A percentile compares a stretch with the other conserved stretches of the same genome.
These are phyloP conservation scores for Eupithecia subfuscata DNA, from an alignment of 2,888 invertebrate species.

Conservation along the genomic window DNA sequence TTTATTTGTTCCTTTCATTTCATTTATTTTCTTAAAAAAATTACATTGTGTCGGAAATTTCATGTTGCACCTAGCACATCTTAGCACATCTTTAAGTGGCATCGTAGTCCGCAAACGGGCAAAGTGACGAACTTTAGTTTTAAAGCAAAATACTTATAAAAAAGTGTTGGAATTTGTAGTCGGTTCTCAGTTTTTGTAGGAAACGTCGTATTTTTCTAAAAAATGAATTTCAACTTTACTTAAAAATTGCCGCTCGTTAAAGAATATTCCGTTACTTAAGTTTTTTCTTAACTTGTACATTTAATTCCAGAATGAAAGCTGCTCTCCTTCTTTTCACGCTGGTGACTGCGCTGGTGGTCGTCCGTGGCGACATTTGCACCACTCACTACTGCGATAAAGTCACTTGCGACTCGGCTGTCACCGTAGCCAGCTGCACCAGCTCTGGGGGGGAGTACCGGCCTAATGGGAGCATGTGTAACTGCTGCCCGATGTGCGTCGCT, in stretches of 20 bases:
- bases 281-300: not conserved
- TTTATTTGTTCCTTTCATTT: too few relatives aligned
- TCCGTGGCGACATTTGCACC: not conserved
- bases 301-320: constrained; percentile 13
- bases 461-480: not conserved
- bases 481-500: not conserved
- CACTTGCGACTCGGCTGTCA: not conserved
- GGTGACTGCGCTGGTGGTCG: not conserved
- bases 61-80: too few relatives aligned
- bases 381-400: constrained; percentile 1
- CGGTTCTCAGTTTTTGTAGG: too few relatives aligned
- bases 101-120: not conserved
- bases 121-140: not conserved
- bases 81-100: too few relatives aligned
- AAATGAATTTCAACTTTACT: too few relatives aligned
- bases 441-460: not conserved
- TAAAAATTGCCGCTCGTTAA: too few relatives aligned
- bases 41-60: too few relatives aligned
- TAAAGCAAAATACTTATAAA: too few relatives aligned
- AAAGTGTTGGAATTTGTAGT: too few relatives aligned
- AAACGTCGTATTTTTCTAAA: too few relatives aligned
- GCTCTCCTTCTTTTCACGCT: not conserved
- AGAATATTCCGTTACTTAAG: not conserved
- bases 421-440: not conserved
- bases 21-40: too few relatives aligned